Evolutionary conservation across 2,888 invertebrate species (phyloP).

Genomic region (Polydrusus pterygomalis): DNA sequence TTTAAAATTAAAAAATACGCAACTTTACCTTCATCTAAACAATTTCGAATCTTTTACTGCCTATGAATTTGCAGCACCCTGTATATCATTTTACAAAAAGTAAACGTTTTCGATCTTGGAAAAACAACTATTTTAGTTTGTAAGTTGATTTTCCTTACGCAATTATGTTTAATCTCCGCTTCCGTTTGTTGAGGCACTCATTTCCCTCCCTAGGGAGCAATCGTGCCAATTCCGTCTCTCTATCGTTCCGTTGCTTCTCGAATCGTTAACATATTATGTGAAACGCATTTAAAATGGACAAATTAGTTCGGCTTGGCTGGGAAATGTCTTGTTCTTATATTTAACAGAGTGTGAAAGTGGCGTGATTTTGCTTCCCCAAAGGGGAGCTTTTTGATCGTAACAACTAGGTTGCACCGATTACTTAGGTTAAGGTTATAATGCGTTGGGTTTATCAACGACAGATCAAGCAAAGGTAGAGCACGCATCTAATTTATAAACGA

Average conservation of each 20-base stretch:
- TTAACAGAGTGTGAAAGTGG: constrained; percentile 43
- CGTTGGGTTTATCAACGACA: too few relatives aligned
- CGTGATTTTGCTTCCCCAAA: constrained; percentile 3
- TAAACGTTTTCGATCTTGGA: neutral
- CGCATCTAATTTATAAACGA: too few relatives aligned
- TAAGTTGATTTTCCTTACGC: neutral
- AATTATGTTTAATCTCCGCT: constrained; percentile 12
- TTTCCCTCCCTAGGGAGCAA: constrained; percentile 3
- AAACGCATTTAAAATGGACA: constrained; percentile 65
- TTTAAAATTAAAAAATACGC: too few relatives aligned
- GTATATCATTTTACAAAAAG: too few relatives aligned
- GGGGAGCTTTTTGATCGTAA: neutral
- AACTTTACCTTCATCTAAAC: too few relatives aligned
- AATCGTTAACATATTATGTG: constrained; percentile 67
- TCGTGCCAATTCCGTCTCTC: constrained; percentile 22
- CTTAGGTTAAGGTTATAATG: too few relatives aligned
- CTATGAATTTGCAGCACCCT: too few relatives aligned
- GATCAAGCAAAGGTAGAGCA: too few relatives aligned
- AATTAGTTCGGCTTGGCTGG: constrained; percentile 59
- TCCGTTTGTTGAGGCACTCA: neutral
- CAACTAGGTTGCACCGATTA: constrained; percentile 7
- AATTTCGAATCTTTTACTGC: too few relatives aligned
- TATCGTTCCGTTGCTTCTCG: constrained; percentile 58
- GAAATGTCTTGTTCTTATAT: constrained; percentile 36
- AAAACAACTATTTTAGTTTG: neutral